These are phyloP conservation scores for Akabosia matsudoensis DNA, from an alignment of 1,140 invertebrate genomes.

Conservation along the genomic window DNA sequence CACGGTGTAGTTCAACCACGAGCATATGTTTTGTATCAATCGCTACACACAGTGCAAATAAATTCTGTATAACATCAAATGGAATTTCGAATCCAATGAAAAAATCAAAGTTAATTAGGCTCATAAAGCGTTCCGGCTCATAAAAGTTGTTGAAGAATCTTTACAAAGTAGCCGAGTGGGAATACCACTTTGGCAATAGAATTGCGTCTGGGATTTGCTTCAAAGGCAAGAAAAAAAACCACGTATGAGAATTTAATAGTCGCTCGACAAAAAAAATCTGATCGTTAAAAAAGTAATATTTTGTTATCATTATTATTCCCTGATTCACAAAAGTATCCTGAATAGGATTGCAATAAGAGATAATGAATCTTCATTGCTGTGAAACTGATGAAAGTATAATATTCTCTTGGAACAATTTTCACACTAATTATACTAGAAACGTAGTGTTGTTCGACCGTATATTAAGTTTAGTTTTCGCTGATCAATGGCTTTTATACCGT, in stretches of 20 bases:
- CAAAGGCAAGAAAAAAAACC: too few relatives aligned
- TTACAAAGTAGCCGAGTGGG: too few relatives aligned
- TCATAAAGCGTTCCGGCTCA: constrained; percentile 17
- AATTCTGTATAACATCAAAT: not conserved
- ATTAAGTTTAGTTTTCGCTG: not conserved
- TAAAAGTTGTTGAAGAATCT: not conserved
- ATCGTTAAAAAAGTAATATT: not conserved
- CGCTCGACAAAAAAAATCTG: not conserved
- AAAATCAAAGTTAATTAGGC: not conserved
- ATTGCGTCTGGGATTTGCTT: too few relatives aligned
- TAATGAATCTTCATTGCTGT: not conserved
- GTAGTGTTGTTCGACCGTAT: too few relatives aligned
- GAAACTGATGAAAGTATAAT: constrained; percentile 1
- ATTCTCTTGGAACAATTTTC: constrained; percentile 15
- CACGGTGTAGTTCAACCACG: too few relatives aligned
- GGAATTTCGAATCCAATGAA: constrained; percentile 12
- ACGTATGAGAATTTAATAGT: not conserved
- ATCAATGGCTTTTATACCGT: not conserved
- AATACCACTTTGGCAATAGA: too few relatives aligned
- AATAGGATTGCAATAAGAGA: not conserved
- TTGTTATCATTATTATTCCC: not conserved
- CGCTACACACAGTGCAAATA: not conserved
- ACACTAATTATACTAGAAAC: constrained; percentile 1
- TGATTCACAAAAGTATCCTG: not conserved
- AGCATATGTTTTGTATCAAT: not conserved